Evolutionary conservation across 2,888 invertebrate species (phyloP).

Genomic region (Chorisops tibialis): DNA sequence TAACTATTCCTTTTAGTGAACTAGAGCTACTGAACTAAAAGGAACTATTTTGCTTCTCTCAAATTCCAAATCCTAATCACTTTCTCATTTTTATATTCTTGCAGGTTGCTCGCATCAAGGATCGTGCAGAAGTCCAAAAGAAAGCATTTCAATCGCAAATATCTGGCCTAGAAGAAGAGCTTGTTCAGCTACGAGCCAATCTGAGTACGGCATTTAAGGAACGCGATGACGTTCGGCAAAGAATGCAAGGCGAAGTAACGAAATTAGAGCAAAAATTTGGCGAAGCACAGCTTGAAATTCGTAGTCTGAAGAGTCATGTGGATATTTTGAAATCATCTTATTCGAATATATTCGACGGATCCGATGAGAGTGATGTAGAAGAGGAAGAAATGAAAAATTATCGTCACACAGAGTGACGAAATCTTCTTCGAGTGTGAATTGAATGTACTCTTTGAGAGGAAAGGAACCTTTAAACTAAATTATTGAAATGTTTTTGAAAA

Average conservation of each 20-base stretch:
- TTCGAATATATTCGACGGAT: constrained; percentile 28
- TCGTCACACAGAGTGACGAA: not conserved
- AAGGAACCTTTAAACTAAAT: no score
- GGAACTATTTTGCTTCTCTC: no score
- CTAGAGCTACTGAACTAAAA: no score
- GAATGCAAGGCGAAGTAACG: constrained; percentile 30
- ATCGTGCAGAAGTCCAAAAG: constrained; percentile 30
- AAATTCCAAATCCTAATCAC: no score
- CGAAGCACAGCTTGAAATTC: constrained; percentile 32
- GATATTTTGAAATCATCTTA: constrained; percentile 32
- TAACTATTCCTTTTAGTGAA: no score
- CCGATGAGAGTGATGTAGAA: not conserved
- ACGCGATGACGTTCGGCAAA: constrained; percentile 31
- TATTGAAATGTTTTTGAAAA: no score
- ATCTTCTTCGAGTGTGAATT: not conserved
- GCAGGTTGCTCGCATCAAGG: constrained; percentile 32
- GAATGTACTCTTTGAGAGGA: no score
- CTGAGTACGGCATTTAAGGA: constrained; percentile 28
- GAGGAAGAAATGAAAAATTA: not conserved
- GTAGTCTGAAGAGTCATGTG: constrained; percentile 31
- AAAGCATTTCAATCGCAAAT: constrained; percentile 31
- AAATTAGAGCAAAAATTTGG: constrained; percentile 31
- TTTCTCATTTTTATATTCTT: not conserved
- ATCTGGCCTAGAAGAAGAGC: constrained; percentile 30
- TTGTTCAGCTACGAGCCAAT: constrained; percentile 27